Percentiles rank a stretch among this genome's conserved stretches.
Evolutionary conservation across 2,113 vertebrate genomes (phyloP).

Genomic region (Pterocles orientalis): DNA sequence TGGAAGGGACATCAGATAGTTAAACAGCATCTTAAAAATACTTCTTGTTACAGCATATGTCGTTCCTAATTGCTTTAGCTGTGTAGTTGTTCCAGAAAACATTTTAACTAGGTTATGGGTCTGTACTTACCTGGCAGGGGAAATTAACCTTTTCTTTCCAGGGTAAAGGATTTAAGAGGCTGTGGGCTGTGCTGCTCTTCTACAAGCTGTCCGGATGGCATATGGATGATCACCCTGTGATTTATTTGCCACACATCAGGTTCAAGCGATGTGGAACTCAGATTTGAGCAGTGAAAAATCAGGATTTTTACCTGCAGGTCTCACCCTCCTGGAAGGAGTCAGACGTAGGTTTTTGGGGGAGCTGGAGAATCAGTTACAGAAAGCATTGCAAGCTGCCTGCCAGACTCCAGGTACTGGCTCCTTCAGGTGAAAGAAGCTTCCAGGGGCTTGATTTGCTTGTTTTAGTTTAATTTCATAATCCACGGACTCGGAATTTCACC

Average conservation of each 20-base stretch:
- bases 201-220: background rate
- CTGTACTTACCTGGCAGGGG: constrained; percentile 4
- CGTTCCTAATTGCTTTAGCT: constrained; percentile 19
- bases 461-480: background rate
- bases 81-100: background rate
- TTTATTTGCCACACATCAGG: background rate
- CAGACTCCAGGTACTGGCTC: background rate
- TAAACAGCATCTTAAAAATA: background rate
- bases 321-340: background rate
- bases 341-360: background rate
- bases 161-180: background rate
- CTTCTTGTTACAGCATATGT: background rate
- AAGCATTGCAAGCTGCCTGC: background rate
- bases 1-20: background rate
- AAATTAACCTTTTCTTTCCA: background rate
- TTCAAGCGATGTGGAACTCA: background rate
- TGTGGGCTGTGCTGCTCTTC: background rate
- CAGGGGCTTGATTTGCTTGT: background rate
- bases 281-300: background rate
- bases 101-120: background rate
- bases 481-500: background rate
- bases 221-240: background rate
- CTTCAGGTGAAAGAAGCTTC: background rate
- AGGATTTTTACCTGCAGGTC: background rate
- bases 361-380: too few species aligned